These are phyloP conservation scores for Pan paniscus DNA, from an alignment of 2,113 vertebrate genomes.

Conservation along the genomic window DNA sequence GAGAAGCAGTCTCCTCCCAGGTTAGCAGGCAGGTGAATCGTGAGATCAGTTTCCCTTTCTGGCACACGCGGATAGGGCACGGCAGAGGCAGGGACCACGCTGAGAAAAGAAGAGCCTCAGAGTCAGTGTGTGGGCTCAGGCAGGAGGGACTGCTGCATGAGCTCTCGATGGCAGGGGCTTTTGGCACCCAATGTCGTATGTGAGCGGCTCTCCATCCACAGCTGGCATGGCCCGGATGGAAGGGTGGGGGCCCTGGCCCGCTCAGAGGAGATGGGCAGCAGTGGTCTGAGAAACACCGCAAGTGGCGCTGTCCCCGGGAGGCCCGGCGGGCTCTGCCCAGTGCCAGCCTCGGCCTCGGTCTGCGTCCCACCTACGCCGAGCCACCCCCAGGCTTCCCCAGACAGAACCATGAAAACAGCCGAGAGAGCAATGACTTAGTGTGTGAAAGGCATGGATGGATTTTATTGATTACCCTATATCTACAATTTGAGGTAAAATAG, in stretches of 20 bases:
- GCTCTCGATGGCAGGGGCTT: background rate
- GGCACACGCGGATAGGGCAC: rapidly evolving
- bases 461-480: slow-evolving; percentile 69
- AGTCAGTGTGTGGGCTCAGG: rapidly evolving
- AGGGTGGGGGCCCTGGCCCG: background rate
- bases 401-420: slow-evolving; percentile 11
- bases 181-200: rapidly evolving
- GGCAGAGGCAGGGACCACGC: rapidly evolving
- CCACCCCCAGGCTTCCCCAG: background rate
- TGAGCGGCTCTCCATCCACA: too few relatives aligned
- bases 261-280: background rate
- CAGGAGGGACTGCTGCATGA: rapidly evolving
- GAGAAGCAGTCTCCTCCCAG: background rate
- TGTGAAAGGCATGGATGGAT: slow-evolving; percentile 73
- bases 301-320: rapidly evolving
- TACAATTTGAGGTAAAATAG: slow-evolving; percentile 70
- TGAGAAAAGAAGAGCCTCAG: background rate
- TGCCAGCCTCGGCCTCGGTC: rapidly evolving
- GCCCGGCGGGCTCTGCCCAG: rapidly evolving
- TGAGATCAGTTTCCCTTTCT: background rate
- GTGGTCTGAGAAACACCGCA: background rate
- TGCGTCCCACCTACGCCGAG: rapidly evolving
- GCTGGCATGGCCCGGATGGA: rapidly evolving
- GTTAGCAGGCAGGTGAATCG: rapidly evolving
- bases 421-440: slow-evolving; percentile 37